Base-by-base conservation (phyloP, 2,888 invertebrate genomes). In the Periphyllus acericola region DNA sequence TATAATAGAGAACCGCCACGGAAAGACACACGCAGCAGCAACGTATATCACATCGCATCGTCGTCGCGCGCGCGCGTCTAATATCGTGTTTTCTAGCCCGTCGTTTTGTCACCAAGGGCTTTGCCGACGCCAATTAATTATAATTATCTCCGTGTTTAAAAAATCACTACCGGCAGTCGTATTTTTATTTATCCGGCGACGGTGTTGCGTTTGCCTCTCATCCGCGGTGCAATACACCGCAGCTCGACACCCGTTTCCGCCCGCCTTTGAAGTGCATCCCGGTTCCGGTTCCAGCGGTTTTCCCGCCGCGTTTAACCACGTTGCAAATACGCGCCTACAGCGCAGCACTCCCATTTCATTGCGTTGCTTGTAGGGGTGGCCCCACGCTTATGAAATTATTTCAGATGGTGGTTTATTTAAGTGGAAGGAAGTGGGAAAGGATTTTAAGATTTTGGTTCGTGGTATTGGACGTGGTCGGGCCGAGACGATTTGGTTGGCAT, bases 81-180 rank as follows among this genome's bases (percentile, higher is more conserved):
- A 74, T 60, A 75, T 74, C 60, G 60, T 74, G 19, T 36, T 55
- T 36, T 21, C 17, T n/a, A 14, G 74, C 40, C 55, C n/a, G 36
- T 55, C 83, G 72, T 83, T 83, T 83, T 83, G 83, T 83, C 83
- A 14, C 14, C 6, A 2, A 46, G 60, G n/a, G 52, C 72, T 34
- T 68, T 34, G 66, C 81, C 68, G 66, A 36, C 68, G 74, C 80
- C 87, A 87, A 87, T 87, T 87, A 87, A 87, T 87, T 87, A 87
- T 87, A 81, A 87, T 87, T 74, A 74, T 87, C 87, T 87, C 74
- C 6, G 83, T 46, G 84, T 87, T 87, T 87, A 80, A 87, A 87
- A 83, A 86, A 87, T 34, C 85, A 52, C 55, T 60, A 11, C 40
- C 72, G 87, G 19, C 29, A 36, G 29, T 29, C 40, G 52, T 76